Conservation (phyloP, 2,888 invertebrate species). For the Geophilus truncorum region DNA sequence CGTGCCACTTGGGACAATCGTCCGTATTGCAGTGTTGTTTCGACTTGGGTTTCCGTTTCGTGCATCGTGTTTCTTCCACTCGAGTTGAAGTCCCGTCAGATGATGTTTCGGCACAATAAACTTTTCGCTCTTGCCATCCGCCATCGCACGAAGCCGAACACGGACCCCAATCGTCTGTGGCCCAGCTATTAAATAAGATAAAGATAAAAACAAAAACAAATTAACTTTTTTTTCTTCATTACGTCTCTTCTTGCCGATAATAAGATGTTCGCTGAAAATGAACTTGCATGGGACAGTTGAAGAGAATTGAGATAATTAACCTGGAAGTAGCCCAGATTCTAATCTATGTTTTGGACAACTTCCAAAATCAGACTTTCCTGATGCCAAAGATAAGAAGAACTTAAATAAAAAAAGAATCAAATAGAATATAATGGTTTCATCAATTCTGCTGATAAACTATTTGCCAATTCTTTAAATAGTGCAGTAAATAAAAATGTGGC, state of each 20-base stretch:
- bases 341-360: not conserved
- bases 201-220: not conserved
- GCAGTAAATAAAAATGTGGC: too few relatives aligned
- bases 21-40: constrained; percentile 77
- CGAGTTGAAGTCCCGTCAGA: constrained; percentile 31
- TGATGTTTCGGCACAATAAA: constrained; percentile 66
- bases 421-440: not conserved
- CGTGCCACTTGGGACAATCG: constrained; percentile 83
- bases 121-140: constrained; percentile 71
- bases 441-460: not conserved
- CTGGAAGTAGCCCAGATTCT: not conserved
- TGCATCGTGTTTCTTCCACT: constrained; percentile 53
- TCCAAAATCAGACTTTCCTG: not conserved
- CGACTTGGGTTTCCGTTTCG: constrained; percentile 65
- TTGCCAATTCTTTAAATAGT: too few relatives aligned
- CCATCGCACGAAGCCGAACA: constrained; percentile 84
- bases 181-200: constrained; percentile 63
- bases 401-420: not conserved
- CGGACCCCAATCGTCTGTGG: constrained; percentile 78
- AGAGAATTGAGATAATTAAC: not conserved
- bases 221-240: not conserved
- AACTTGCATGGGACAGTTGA: not conserved
- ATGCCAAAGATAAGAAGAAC: not conserved
- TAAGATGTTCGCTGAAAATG: not conserved
- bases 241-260: too few relatives aligned